Evolutionary conservation across 2,888 invertebrate genomes (phyloP).

Genomic region (Protophormia terraenovae): DNA sequence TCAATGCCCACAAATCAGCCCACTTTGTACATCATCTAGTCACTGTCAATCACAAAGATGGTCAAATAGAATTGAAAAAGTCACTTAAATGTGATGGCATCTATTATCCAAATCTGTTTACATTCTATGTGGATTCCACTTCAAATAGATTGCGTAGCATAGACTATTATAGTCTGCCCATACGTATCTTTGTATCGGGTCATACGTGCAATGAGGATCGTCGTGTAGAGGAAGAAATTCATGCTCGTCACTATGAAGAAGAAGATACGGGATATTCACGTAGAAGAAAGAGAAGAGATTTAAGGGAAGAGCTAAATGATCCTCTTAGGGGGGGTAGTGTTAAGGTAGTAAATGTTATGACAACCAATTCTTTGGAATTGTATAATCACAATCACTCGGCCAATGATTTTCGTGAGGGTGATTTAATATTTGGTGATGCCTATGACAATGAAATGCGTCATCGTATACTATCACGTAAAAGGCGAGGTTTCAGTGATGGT

Average conservation of each 20-base stretch:
- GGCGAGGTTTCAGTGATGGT: conserved; percentile 75
- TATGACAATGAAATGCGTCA: conserved; percentile 82
- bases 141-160: conserved; percentile 90
- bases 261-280: conserved; percentile 84
- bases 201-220: conserved; percentile 86
- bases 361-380: conserved; percentile 70
- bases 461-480: conserved; percentile 83
- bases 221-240: conserved; percentile 83
- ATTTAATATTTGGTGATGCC: conserved; percentile 83
- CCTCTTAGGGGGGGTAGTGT: conserved; percentile 40
- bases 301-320: conserved; percentile 64
- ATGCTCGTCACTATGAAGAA: conserved; percentile 82
- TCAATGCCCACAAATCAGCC: conserved; percentile 91
- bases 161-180: conserved; percentile 91
- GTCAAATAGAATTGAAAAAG: conserved; percentile 88
- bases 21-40: conserved; percentile 91
- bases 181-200: conserved; percentile 89
- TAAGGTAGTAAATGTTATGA: conserved; percentile 33
- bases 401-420: conserved; percentile 81
- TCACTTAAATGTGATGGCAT: conserved; percentile 90
- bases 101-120: conserved; percentile 92
- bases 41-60: conserved; percentile 88
- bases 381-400: conserved; percentile 76
- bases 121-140: conserved; percentile 92
- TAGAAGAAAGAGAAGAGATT: conserved; percentile 80